Evolutionary conservation across 2,888 invertebrate genomes (phyloP), one percentile per base, ranked within the genome.

Genomic region (Hydraecia micacea): DNA sequence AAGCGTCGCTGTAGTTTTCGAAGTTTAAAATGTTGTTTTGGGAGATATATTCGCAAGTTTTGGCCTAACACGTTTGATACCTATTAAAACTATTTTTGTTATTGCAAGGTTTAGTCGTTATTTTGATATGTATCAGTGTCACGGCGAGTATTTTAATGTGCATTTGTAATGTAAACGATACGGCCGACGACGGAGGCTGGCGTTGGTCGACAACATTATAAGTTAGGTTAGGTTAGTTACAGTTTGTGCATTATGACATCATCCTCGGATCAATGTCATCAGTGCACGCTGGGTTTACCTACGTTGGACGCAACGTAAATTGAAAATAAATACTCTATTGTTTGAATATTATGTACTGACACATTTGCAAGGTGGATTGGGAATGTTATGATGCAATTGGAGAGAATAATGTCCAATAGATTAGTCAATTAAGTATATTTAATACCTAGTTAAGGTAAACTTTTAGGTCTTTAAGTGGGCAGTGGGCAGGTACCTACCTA

Each of bases 151-250:
- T 79, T 79, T 42, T 70, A 66, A 77, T 79, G 71, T 73, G 74
- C 60, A 71, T 68, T 32, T 60, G 49, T 66, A 32, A 70, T 63
- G 36, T 66, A n/a, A 72, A 46, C 68, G 67, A 46, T 32, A 39
- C 49, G 68, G n/a, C 63, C n/a, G 55, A 49, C 66, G 66, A 58
- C 46, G 70, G 18, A 58, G 67, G 73, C 70, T n/a, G 62, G 78
- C 69, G 66, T 60, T 39, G 65, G 76, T 78, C 78, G 81, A 77
- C 81, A 85, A 89, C 85, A 84, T 76, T 82, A 74, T 77, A 77
- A 68, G 89, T 89, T 89, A 83, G 76, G 89, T 86, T 83, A 89
- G 88, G 88, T 89, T 89, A 89, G 88, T 89, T 87, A 89, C 88
- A 78, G 79, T 88, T 49, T 77, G 81, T 89, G 88, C 88, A 89